Evolutionary conservation across 2,888 invertebrate genomes (phyloP).

Genomic region (Galeruca laticollis): DNA sequence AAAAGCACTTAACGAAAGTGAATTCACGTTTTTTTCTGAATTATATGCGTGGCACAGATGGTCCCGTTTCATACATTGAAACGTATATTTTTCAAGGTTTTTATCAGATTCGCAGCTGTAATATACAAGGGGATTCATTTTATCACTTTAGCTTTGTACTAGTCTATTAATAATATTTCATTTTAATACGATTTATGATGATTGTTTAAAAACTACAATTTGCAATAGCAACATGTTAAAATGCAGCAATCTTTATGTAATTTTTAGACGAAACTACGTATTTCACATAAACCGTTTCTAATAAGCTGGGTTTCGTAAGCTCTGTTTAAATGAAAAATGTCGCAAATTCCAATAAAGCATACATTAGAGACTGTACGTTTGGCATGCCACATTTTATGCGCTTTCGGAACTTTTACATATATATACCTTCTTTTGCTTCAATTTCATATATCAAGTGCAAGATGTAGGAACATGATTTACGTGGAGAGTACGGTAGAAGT

Average conservation of each 20-base stretch:
- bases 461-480: conserved; percentile 18
- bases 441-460: conserved; percentile 28
- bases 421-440: conserved; percentile 24
- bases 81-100: conserved; percentile 27
- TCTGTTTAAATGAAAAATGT: conserved; percentile 9
- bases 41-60: conserved; percentile 30
- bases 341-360: conserved; percentile 1
- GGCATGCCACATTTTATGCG: conserved; percentile 17
- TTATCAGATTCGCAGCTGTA: neutral
- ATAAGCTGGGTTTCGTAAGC: too few species aligned
- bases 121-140: too few species aligned
- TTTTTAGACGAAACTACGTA: too few species aligned
- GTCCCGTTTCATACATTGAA: conserved; percentile 19
- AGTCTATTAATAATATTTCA: too few species aligned
- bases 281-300: too few species aligned
- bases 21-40: conserved; percentile 23
- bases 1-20: conserved; percentile 31
- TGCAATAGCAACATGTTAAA: too few species aligned
- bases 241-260: too few species aligned
- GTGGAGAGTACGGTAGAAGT: neutral
- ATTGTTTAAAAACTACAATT: too few species aligned
- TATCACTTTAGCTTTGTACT: too few species aligned
- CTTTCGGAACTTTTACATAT: conserved; percentile 8
- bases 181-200: too few species aligned
- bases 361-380: neutral